phyloP scores from a whole-genome alignment of 2,888 invertebrate species.

The Cerastis leucographa region DNA sequence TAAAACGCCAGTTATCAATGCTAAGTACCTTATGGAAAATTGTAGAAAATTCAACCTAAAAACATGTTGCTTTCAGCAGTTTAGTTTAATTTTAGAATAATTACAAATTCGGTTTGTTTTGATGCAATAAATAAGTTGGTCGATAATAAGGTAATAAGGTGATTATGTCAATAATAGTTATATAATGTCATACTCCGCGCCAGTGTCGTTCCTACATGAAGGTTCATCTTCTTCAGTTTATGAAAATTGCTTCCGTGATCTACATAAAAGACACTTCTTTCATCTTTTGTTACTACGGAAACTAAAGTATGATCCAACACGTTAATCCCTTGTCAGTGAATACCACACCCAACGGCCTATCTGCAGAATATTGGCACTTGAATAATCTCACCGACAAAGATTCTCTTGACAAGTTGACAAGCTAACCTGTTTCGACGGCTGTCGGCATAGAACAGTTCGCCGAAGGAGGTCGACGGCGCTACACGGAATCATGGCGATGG shows the following conservation, averaged over 20 bases:
- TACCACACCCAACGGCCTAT: conserved; percentile 51
- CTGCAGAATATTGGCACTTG: conserved; percentile 55
- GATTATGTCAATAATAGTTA: background rate
- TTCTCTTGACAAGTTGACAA: conserved; percentile 67
- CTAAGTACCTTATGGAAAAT: background rate
- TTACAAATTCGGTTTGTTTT: conserved; percentile 9
- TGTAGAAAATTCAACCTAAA: background rate
- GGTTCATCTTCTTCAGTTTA: background rate
- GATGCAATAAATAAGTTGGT: background rate
- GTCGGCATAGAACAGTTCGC: conserved; percentile 71
- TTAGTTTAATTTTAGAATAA: background rate
- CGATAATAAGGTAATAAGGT: background rate
- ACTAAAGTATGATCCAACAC: conserved; percentile 21
- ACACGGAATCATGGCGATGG: conserved; percentile 82
- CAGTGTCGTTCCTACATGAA: background rate
- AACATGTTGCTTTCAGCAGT: background rate
- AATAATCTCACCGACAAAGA: conserved; percentile 64
- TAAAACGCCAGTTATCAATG: background rate
- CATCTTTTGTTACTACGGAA: conserved; percentile 33
- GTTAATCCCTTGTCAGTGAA: conserved; percentile 61
- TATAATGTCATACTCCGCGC: background rate
- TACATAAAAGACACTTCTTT: background rate
- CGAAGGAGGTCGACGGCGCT: conserved; percentile 70
- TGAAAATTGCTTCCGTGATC: background rate
- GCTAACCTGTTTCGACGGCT: conserved; percentile 61